These are phyloP conservation scores for Oryzias celebensis DNA, from an alignment of 2,113 vertebrate species.

Conservation along the genomic window DNA sequence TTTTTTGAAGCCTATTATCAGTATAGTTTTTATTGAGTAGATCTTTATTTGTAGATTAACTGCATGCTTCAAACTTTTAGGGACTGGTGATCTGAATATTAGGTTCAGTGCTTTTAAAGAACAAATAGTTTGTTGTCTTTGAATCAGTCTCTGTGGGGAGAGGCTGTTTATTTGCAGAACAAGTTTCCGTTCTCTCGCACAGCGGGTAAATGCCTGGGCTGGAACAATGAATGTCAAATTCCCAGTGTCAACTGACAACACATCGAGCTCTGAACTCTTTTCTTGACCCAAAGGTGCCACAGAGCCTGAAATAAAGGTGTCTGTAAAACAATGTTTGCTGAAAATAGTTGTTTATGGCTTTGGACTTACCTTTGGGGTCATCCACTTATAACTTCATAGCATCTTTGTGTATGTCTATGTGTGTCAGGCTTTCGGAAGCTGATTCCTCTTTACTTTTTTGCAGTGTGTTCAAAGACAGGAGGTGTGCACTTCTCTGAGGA, in stretches of 20 bases:
- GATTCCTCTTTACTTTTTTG: background rate
- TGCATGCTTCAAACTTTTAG: too few relatives aligned
- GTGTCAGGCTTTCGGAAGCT: background rate
- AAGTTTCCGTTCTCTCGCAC: conserved; percentile 28
- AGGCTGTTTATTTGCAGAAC: conserved; percentile 15
- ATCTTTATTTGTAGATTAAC: too few relatives aligned
- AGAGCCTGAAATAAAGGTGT: background rate
- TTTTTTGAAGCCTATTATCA: conserved; percentile 11
- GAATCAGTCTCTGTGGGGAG: conserved; percentile 10
- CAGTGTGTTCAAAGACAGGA: conserved; percentile 71
- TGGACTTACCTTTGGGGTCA: background rate
- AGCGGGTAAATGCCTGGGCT: background rate
- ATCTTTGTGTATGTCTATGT: background rate
- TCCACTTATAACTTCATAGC: too few relatives aligned
- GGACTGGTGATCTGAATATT: too few relatives aligned
- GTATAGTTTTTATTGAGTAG: background rate
- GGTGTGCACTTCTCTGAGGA: conserved; percentile 76
- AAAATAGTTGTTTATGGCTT: background rate
- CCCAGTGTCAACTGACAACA: conserved; percentile 6
- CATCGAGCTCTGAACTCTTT: conserved; percentile 19
- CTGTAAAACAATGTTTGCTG: background rate
- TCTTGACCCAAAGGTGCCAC: background rate
- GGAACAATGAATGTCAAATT: conserved; percentile 24
- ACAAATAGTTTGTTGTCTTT: conserved; percentile 12
- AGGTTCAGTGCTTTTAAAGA: too few relatives aligned